Conservation (phyloP, 2,888 invertebrate species). For the Eupelmus urozonus region DNA sequence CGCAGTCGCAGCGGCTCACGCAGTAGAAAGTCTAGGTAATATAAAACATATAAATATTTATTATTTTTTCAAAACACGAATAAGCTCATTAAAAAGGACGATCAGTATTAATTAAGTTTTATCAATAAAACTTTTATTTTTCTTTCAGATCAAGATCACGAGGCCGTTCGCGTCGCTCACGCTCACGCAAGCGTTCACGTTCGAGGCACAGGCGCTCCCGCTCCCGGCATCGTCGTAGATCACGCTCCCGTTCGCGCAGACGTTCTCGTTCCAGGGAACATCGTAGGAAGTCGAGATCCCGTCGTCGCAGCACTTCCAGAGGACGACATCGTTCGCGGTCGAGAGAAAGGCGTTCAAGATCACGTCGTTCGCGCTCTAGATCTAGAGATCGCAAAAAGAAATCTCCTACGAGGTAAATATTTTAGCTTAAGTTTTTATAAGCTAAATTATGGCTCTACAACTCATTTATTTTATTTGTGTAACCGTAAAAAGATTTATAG, state of each 20-base stretch:
- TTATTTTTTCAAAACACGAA: background rate
- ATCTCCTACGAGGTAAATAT: constrained; percentile 63
- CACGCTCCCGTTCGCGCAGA: constrained; percentile 77
- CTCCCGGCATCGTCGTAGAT: constrained; percentile 81
- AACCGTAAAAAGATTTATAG: background rate
- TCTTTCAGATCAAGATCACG: constrained; percentile 82
- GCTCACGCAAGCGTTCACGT: constrained; percentile 73
- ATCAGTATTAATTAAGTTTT: too few relatives aligned
- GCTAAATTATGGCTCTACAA: background rate
- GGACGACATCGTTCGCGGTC: constrained; percentile 77
- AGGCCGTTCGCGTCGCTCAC: constrained; percentile 72
- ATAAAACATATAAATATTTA: background rate
- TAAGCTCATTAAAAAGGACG: background rate
- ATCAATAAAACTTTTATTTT: constrained; percentile 15
- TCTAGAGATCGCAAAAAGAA: constrained; percentile 74
- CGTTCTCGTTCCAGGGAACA: constrained; percentile 74
- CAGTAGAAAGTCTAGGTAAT: constrained; percentile 69
- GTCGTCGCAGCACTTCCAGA: constrained; percentile 72
- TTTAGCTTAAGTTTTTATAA: constrained; percentile 13
- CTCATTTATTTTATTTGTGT: constrained; percentile 1
- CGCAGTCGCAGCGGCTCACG: constrained; percentile 80
- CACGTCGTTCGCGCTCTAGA: constrained; percentile 74
- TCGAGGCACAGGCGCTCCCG: constrained; percentile 80
- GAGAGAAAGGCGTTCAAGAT: constrained; percentile 70
- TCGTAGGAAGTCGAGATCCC: constrained; percentile 72